Percentiles rank a stretch among this genome's conserved stretches.
Conservation (phyloP, 2,797 vertebrate genomes). For the Halcyon chelicuti region DNA sequence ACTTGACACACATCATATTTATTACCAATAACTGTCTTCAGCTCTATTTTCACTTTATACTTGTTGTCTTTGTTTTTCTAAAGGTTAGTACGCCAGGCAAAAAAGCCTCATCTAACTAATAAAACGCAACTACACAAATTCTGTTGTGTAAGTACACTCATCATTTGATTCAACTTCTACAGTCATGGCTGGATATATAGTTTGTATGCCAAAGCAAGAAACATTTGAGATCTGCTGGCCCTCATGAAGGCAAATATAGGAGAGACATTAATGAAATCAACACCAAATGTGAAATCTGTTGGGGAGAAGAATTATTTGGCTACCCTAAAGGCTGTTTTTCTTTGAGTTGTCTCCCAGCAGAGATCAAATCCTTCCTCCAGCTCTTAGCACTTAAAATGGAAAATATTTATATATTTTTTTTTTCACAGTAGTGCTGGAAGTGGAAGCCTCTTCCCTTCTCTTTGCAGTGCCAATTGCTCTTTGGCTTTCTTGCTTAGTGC, state of each 20-base stretch:
- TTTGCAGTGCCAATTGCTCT: not conserved
- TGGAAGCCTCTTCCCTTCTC: not conserved
- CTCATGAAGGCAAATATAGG: not conserved
- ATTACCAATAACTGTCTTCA: not conserved
- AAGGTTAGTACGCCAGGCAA: not conserved
- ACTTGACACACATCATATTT: too few species aligned
- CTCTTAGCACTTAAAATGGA: not conserved
- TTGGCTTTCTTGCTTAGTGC: not conserved
- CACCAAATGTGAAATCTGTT: not conserved
- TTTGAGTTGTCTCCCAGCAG: not conserved
- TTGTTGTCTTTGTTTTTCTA: not conserved
- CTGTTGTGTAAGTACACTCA: not conserved
- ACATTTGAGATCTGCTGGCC: not conserved
- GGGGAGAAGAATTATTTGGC: not conserved
- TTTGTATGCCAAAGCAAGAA: not conserved
- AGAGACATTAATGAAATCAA: not conserved
- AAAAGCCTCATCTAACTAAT: not conserved
- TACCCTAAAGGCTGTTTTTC: not conserved
- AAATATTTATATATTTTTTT: not conserved
- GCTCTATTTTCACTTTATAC: not conserved
- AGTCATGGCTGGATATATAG: fast-evolving
- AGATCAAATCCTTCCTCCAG: not conserved
- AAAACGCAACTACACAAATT: not conserved
- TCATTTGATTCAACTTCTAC: not conserved
- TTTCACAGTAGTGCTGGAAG: not conserved